Evolutionary conservation across 2,797 vertebrate species (phyloP).

Genomic region (Spatula versicolor): DNA sequence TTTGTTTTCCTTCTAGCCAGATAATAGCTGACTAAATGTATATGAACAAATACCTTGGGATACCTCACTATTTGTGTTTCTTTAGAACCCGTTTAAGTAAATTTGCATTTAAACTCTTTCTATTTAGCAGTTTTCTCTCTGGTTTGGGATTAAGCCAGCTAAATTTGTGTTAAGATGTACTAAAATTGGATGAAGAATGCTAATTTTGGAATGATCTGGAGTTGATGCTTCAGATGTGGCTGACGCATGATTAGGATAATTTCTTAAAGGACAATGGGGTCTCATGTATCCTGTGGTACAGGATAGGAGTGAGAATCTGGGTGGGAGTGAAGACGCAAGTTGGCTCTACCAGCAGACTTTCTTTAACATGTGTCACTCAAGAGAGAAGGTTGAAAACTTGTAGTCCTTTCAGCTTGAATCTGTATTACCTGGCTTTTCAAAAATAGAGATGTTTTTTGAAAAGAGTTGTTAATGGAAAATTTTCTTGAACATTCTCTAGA

Average conservation of each 20-base stretch:
- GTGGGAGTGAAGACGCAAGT: background rate
- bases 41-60: background rate
- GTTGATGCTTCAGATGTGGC: background rate
- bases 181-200: background rate
- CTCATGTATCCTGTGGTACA: accelerated
- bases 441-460: slow-evolving; percentile 3
- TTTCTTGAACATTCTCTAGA: background rate
- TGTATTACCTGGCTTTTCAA: background rate
- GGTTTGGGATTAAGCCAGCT: background rate
- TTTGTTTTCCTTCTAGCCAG: background rate
- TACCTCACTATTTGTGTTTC: background rate
- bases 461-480: background rate
- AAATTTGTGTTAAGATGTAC: background rate
- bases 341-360: background rate
- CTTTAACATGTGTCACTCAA: background rate
- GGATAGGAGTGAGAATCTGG: background rate
- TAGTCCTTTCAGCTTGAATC: background rate
- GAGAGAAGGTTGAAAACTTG: background rate
- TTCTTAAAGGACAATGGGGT: background rate
- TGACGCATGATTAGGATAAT: background rate
- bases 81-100: background rate
- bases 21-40: background rate
- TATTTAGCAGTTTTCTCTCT: background rate
- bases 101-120: background rate
- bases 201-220: background rate